Evolutionary conservation across 1,140 invertebrate genomes (phyloP).

Genomic region (Drosophila asahinai): DNA sequence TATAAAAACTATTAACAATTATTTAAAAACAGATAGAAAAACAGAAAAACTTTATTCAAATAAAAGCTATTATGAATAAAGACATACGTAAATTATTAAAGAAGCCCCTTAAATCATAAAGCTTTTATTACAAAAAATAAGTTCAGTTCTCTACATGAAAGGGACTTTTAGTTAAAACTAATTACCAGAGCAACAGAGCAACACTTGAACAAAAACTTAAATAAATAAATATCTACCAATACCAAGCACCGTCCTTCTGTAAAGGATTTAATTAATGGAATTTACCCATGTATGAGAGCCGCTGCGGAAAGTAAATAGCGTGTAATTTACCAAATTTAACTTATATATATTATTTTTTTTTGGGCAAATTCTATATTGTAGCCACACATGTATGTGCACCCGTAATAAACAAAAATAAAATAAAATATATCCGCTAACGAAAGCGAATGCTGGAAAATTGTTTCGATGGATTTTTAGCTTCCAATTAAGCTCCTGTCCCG

Average conservation of each 20-base stretch:
- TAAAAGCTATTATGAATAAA: neutral
- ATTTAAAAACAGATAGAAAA: neutral
- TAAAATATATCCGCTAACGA: slow-evolving; percentile 19
- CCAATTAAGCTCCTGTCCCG: slow-evolving; percentile 64
- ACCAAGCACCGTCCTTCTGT: neutral
- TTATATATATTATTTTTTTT: neutral
- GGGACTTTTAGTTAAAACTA: neutral
- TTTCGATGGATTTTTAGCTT: slow-evolving; percentile 34
- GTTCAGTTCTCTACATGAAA: neutral
- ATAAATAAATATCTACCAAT: neutral
- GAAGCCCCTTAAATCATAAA: neutral
- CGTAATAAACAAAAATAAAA: slow-evolving; percentile 27
- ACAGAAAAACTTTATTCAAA: neutral
- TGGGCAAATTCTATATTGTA: neutral
- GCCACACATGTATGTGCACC: slow-evolving; percentile 1
- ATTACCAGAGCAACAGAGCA: slow-evolving; percentile 8
- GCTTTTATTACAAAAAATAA: neutral
- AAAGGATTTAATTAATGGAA: neutral
- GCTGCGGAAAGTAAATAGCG: slow-evolving; percentile 4
- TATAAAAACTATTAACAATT: neutral
- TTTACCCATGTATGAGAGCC: neutral
- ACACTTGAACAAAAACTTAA: neutral
- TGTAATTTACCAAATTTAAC: neutral
- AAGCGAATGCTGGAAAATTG: slow-evolving; percentile 18
- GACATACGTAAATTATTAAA: neutral